Evolutionary conservation across 2,113 vertebrate species (phyloP).

Genomic region (Podiceps cristatus): DNA sequence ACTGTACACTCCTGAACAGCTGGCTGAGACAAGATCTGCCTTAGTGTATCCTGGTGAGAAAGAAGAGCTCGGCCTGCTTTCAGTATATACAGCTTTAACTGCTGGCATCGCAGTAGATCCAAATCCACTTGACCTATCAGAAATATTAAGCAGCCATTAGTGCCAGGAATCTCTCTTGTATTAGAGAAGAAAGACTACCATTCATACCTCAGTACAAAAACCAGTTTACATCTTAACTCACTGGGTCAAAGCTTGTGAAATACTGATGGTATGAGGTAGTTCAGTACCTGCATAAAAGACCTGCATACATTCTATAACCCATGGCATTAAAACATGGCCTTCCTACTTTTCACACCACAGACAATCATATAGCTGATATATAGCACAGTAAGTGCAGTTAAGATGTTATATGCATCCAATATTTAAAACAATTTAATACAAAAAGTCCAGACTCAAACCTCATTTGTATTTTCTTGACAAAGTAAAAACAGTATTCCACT

Average conservation of each 20-base stretch:
- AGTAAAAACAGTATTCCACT: neutral
- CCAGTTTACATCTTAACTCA: neutral
- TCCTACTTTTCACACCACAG: neutral
- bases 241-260: neutral
- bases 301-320: neutral
- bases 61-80: slow-evolving; percentile 94
- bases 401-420: neutral
- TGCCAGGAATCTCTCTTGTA: neutral
- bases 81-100: slow-evolving; percentile 92
- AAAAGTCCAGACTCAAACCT: neutral
- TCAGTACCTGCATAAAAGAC: neutral
- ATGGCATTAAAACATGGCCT: neutral
- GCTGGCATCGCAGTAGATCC: slow-evolving; percentile 90
- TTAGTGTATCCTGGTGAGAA: slow-evolving; percentile 93
- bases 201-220: neutral
- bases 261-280: neutral
- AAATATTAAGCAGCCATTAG: slow-evolving; percentile 15
- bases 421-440: neutral
- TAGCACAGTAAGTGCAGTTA: neutral
- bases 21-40: slow-evolving; percentile 94
- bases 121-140: slow-evolving; percentile 91
- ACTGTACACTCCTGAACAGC: slow-evolving; percentile 85
- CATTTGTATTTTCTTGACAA: neutral
- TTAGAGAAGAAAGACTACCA: neutral
- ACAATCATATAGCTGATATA: neutral